phyloP scores from a whole-genome alignment of 1,140 invertebrate species.

The Euglossa dilemma region DNA sequence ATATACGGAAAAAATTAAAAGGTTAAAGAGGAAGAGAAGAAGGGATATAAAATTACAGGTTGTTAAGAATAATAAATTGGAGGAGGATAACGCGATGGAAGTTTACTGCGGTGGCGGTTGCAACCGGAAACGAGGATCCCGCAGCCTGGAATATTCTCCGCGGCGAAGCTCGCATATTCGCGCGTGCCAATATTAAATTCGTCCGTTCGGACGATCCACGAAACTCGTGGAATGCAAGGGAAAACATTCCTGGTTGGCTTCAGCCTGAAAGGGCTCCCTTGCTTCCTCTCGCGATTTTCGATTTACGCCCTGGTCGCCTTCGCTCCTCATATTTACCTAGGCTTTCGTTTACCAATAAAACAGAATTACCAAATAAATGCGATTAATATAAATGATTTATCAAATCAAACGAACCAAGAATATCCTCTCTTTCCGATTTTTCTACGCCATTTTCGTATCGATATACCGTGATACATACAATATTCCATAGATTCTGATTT shows the following conservation, averaged over 20 bases:
- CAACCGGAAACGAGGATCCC: constrained; percentile 22
- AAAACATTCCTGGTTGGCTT: constrained; percentile 25
- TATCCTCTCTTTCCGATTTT: too few relatives aligned
- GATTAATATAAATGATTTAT: too few relatives aligned
- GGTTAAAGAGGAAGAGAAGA: too few relatives aligned
- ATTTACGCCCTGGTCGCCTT: background rate
- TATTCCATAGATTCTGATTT: too few relatives aligned
- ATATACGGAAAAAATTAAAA: too few relatives aligned
- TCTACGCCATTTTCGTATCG: too few relatives aligned
- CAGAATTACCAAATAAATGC: too few relatives aligned
- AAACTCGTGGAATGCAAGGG: constrained; percentile 16
- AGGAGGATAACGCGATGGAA: background rate
- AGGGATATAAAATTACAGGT: too few relatives aligned
- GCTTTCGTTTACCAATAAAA: too few relatives aligned
- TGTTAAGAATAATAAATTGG: background rate
- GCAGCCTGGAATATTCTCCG: constrained; percentile 3
- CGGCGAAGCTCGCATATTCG: constrained; percentile 16
- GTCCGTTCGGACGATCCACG: constrained; percentile 1
- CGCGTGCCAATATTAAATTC: constrained; percentile 67
- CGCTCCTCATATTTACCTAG: too few relatives aligned
- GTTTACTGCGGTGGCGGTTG: constrained; percentile 18
- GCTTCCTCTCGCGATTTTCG: background rate
- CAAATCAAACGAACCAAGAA: too few relatives aligned
- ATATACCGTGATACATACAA: too few relatives aligned
- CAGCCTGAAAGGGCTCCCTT: background rate